phyloP scores from a whole-genome alignment of 2,888 invertebrate species.

The Hirtodrosophila alboralis region DNA sequence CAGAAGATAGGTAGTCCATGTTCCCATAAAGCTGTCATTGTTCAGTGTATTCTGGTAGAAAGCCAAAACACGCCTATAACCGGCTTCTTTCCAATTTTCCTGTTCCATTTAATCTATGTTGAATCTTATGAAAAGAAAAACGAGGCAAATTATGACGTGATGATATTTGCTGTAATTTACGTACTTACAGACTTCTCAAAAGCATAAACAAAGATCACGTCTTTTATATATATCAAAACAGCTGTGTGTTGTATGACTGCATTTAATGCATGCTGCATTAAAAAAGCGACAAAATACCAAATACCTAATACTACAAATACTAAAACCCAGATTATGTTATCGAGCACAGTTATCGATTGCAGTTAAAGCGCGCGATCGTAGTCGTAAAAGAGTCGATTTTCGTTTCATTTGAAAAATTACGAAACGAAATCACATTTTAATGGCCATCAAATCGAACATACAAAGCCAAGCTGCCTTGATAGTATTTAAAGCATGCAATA shows the following conservation, averaged over 20 bases:
- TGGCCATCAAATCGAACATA: conserved; percentile 25
- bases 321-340: conserved; percentile 18
- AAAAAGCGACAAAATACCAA: conserved; percentile 11
- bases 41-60: conserved; percentile 68
- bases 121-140: conserved; percentile 2
- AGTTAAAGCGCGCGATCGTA: not conserved
- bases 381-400: too few relatives aligned
- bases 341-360: conserved; percentile 32
- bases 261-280: too few relatives aligned
- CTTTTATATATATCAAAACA: conserved; percentile 9
- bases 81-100: conserved; percentile 1
- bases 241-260: conserved; percentile 13
- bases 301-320: not conserved
- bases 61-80: conserved; percentile 40
- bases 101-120: conserved; percentile 17
- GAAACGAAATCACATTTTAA: conserved; percentile 51
- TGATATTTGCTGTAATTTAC: conserved; percentile 1
- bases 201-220: conserved; percentile 1
- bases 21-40: conserved; percentile 57
- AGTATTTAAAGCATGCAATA: conserved; percentile 31
- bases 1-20: conserved; percentile 60
- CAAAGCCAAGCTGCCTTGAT: conserved; percentile 7
- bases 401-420: too few relatives aligned
- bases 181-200: conserved; percentile 8
- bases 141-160: conserved; percentile 4